phyloP scores from a whole-genome alignment of 2,888 invertebrate species.

The Synergus itoensis region DNA sequence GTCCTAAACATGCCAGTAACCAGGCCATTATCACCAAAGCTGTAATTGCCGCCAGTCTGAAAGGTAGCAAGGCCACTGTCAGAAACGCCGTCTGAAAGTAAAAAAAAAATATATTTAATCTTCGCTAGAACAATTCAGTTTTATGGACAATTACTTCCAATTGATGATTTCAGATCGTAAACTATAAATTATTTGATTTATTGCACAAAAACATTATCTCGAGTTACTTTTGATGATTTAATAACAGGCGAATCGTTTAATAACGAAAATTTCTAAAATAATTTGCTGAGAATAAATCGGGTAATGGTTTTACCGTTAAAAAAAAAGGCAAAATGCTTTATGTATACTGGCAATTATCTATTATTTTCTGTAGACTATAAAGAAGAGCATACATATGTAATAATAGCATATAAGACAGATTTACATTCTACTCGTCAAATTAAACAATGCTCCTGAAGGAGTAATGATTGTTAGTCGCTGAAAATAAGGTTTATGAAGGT shows the following conservation, averaged over 20 bases:
- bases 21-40: conserved; percentile 89
- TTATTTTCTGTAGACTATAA: too few species aligned
- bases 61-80: conserved; percentile 90
- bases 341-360: too few species aligned
- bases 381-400: not conserved
- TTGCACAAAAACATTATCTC: too few species aligned
- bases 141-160: too few species aligned
- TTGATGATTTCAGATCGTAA: too few species aligned
- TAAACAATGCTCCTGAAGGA: not conserved
- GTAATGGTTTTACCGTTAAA: too few species aligned
- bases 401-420: not conserved
- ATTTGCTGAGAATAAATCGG: too few species aligned
- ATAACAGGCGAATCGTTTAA: too few species aligned
- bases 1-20: conserved; percentile 90
- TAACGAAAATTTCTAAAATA: too few species aligned
- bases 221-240: too few species aligned
- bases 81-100: conserved; percentile 89
- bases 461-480: not conserved
- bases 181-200: too few species aligned
- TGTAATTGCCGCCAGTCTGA: conserved; percentile 88
- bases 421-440: not conserved
- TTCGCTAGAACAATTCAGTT: not conserved
- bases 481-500: not conserved
- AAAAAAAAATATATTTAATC: conserved; percentile 25
- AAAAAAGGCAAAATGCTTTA: too few species aligned